Conservation (phyloP, 2,113 vertebrate genomes). For the Shinisaurus crocodilurus region DNA sequence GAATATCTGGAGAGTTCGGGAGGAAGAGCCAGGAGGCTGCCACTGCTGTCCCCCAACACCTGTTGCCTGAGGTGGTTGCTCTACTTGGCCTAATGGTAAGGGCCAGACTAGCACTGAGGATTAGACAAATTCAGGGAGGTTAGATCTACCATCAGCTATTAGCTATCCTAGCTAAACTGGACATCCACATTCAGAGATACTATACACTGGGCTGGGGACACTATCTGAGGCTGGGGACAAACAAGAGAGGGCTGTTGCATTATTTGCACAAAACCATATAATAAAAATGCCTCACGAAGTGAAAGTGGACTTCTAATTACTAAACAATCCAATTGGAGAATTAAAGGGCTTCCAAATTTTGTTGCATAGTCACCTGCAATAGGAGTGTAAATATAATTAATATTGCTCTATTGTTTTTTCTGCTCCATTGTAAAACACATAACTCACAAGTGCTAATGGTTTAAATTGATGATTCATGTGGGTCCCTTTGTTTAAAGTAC, state of each 20-base stretch:
- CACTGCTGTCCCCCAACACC: no score
- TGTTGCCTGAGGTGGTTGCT: no score
- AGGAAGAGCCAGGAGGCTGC: no score
- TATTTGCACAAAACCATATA: background rate
- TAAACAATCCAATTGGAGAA: slow-evolving; percentile 14
- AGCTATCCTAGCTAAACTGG: background rate
- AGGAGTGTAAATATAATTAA: slow-evolving; percentile 43
- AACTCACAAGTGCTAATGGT: background rate
- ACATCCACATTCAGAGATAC: slow-evolving; percentile 5
- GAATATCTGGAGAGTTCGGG: no score
- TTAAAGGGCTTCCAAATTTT: slow-evolving; percentile 34
- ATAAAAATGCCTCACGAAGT: background rate
- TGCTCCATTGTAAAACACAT: slow-evolving; percentile 33
- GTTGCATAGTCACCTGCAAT: slow-evolving; percentile 26
- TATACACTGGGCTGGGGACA: background rate
- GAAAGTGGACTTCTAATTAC: background rate
- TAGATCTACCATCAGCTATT: background rate
- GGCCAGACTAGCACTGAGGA: no score
- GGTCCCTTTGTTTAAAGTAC: slow-evolving; percentile 41
- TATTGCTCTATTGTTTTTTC: slow-evolving; percentile 28
- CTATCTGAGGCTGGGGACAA: background rate
- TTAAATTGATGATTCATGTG: slow-evolving; percentile 34
- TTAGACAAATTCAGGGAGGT: background rate
- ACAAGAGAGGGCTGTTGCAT: background rate
- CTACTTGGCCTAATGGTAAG: no score